phyloP scores from a whole-genome alignment of 2,888 invertebrate species.

The Aproaerema taeniolella region DNA sequence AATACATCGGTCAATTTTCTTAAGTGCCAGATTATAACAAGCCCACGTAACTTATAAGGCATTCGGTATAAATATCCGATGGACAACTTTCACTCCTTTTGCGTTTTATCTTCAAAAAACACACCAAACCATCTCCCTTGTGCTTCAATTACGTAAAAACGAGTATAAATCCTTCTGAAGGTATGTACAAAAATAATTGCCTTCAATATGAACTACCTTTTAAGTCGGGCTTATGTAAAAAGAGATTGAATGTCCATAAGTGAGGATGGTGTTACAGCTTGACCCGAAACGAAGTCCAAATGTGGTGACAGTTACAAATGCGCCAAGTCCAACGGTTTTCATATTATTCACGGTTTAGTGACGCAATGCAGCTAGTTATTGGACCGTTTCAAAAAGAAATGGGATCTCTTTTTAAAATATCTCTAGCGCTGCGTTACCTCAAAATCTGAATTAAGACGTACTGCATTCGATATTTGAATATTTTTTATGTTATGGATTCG shows the following conservation, averaged over 20 bases:
- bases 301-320: conserved; percentile 41
- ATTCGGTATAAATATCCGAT: too few relatives aligned
- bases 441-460: too few relatives aligned
- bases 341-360: too few relatives aligned
- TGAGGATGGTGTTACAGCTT: conserved; percentile 15
- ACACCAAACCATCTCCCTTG: background rate
- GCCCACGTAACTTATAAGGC: too few relatives aligned
- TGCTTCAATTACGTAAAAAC: background rate
- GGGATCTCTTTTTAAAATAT: too few relatives aligned
- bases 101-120: too few relatives aligned
- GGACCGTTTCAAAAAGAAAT: background rate
- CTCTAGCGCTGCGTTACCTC: too few relatives aligned
- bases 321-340: conserved; percentile 24
- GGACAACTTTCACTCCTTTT: too few relatives aligned
- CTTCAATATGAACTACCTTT: conserved; percentile 8
- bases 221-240: conserved; percentile 26
- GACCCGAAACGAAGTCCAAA: conserved; percentile 24
- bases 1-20: too few relatives aligned
- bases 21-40: too few relatives aligned
- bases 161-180: conserved; percentile 13
- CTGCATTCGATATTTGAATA: too few relatives aligned
- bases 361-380: conserved; percentile 17
- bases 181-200: conserved; percentile 10
- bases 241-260: conserved; percentile 21
- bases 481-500: too few relatives aligned